Evolutionary conservation across 2,113 vertebrate species (phyloP).

Genomic region (Misgurnus mizolepis): DNA sequence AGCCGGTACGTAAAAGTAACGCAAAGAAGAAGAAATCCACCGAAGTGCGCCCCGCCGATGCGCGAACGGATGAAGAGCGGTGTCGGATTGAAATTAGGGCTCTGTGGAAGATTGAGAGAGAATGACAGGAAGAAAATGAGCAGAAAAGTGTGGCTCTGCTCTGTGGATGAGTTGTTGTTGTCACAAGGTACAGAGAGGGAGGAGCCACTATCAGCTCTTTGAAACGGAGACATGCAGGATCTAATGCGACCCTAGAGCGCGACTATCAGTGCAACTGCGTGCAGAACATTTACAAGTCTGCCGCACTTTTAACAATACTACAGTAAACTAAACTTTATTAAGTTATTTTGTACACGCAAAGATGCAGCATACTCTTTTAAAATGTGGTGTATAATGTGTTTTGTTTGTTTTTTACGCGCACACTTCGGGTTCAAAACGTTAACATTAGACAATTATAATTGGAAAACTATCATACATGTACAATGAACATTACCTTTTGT

Average conservation of each 20-base stretch:
- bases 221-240: constrained; percentile 76
- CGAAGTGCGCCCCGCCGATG: constrained; percentile 74
- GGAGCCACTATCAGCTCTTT: constrained; percentile 89
- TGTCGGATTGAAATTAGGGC: constrained; percentile 68
- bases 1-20: constrained; percentile 64
- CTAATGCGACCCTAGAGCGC: constrained; percentile 44
- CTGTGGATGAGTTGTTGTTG: constrained; percentile 97
- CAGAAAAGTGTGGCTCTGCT: constrained; percentile 89
- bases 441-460: too few species aligned
- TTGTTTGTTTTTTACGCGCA: too few species aligned
- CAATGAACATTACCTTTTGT: too few species aligned
- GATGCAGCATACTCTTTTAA: too few species aligned
- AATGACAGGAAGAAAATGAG: constrained; percentile 96
- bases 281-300: neutral
- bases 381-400: too few species aligned
- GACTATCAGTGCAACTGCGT: constrained; percentile 32
- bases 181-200: constrained; percentile 92
- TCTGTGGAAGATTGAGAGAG: constrained; percentile 73
- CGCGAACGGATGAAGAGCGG: constrained; percentile 14
- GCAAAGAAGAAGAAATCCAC: constrained; percentile 74
- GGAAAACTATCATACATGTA: too few species aligned
- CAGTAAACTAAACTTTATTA: neutral
- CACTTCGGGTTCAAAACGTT: too few species aligned
- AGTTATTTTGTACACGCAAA: neutral
- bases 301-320: neutral